Percentiles rank a stretch among this genome's conserved stretches.
These are phyloP conservation scores for Maccullochella peelii DNA, from an alignment of 2,113 vertebrate genomes.

Conservation along the genomic window DNA sequence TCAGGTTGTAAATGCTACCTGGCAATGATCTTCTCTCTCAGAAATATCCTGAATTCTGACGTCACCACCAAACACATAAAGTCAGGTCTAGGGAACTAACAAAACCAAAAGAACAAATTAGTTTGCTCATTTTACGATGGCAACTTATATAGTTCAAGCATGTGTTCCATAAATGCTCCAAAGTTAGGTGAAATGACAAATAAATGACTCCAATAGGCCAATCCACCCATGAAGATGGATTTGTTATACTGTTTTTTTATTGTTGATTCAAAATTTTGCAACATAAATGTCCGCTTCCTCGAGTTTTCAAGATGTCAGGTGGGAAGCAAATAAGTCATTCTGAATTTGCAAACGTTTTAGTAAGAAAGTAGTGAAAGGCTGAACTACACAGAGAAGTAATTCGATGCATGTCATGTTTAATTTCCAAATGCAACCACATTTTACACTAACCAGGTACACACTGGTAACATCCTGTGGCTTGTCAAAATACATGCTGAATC, in stretches of 20 bases:
- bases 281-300: background rate
- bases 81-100: background rate
- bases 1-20: conserved; percentile 32
- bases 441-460: background rate
- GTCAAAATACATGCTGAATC: background rate
- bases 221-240: background rate
- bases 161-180: background rate
- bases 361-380: background rate
- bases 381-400: background rate
- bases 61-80: background rate
- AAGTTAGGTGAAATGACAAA: background rate
- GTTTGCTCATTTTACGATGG: background rate
- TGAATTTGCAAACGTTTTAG: background rate
- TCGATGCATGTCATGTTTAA: conserved; percentile 17
- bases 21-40: background rate
- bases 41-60: background rate
- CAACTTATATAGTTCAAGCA: background rate
- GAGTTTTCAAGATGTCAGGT: background rate
- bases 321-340: background rate
- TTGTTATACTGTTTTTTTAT: background rate
- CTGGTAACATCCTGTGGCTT: background rate
- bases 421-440: conserved; percentile 19
- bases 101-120: background rate
- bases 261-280: background rate
- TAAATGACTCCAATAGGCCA: background rate